Conservation (phyloP, 2,888 invertebrate species). For the Agrotis clavis region DNA sequence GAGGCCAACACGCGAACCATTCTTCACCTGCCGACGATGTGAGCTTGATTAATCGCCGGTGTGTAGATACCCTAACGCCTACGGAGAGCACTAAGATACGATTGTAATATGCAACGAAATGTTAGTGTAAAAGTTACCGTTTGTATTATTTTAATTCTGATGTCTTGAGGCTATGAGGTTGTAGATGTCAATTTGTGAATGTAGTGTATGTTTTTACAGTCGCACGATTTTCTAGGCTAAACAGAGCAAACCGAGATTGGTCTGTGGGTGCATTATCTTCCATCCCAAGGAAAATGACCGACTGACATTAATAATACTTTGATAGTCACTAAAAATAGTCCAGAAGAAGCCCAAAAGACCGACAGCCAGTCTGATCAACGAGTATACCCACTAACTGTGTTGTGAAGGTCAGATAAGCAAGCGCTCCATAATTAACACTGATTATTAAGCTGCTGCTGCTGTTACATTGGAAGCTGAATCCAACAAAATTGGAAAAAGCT, state of each 20-base stretch:
- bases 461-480: neutral
- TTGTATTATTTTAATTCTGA: constrained; percentile 45
- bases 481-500: neutral
- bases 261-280: neutral
- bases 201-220: neutral
- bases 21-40: constrained; percentile 69
- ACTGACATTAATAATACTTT: neutral
- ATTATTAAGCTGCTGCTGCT: neutral
- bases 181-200: constrained; percentile 2
- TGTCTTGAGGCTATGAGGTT: constrained; percentile 29
- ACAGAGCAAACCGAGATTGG: neutral
- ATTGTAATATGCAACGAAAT: constrained; percentile 60
- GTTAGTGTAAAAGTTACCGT: constrained; percentile 42
- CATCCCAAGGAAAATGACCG: neutral
- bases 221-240: neutral
- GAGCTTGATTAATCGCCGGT: constrained; percentile 72
- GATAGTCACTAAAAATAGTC: neutral
- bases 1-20: constrained; percentile 72
- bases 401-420: neutral
- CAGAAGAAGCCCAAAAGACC: neutral
- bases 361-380: neutral
- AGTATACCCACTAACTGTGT: neutral
- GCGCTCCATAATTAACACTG: neutral
- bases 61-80: constrained; percentile 69
- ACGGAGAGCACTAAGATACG: constrained; percentile 54